Evolutionary conservation across 2,797 vertebrate genomes (phyloP).

Genomic region (Hemibagrus guttatus): DNA sequence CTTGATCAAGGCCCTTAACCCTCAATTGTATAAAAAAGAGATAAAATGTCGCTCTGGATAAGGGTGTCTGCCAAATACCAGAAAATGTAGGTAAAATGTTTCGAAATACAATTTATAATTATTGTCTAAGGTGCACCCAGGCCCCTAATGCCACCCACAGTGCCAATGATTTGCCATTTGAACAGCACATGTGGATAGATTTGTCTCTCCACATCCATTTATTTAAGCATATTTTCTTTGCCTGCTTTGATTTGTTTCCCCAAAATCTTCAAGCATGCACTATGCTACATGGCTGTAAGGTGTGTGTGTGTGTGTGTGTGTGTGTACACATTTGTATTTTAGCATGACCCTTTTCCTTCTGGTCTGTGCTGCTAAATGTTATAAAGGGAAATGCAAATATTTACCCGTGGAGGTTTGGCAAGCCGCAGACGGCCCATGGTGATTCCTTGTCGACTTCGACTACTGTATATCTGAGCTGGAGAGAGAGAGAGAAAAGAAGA

Average conservation of each 20-base stretch:
- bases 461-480: conserved; percentile 39
- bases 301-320: conserved; percentile 51
- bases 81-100: not conserved
- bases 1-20: no score
- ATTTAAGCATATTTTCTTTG: conserved; percentile 66
- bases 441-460: conserved; percentile 61
- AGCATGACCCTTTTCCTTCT: conserved; percentile 6
- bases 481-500: conserved; percentile 21
- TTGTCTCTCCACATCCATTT: not conserved
- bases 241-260: conserved; percentile 38
- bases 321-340: conserved; percentile 13
- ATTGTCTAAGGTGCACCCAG: not conserved
- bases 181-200: not conserved
- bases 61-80: no score
- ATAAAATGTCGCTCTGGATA: no score
- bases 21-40: no score
- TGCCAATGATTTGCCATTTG: not conserved
- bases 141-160: not conserved
- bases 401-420: conserved; percentile 77
- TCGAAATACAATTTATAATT: not conserved
- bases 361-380: conserved; percentile 59
- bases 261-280: not conserved
- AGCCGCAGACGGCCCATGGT: conserved; percentile 60
- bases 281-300: not conserved
- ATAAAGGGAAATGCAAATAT: conserved; percentile 55